These are phyloP conservation scores for Australoheros scitulus DNA, from an alignment of 2,113 vertebrate species.

Conservation along the genomic window DNA sequence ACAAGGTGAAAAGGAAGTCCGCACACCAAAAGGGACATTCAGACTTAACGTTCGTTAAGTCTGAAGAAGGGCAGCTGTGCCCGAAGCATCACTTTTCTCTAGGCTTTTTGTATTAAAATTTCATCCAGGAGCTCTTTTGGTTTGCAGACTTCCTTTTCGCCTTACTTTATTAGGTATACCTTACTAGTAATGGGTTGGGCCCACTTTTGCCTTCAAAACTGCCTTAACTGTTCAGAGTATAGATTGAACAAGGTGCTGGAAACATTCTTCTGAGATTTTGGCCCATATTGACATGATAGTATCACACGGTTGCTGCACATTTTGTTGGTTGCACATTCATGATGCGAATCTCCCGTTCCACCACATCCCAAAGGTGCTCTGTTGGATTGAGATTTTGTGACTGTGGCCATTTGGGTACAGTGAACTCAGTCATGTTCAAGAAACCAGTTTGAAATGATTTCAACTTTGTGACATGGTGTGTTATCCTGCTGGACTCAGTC, in stretches of 20 bases:
- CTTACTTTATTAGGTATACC: neutral
- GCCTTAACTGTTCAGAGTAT: neutral
- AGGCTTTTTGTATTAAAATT: too few species aligned
- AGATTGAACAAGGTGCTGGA: neutral
- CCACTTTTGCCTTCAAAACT: too few species aligned
- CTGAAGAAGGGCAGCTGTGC: too few species aligned
- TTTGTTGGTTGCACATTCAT: neutral
- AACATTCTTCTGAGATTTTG: neutral
- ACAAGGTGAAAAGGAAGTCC: too few species aligned
- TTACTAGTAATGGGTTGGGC: too few species aligned
- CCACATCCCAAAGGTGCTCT: neutral
- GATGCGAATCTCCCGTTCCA: neutral
- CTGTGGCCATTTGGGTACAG: neutral
- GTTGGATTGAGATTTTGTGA: neutral
- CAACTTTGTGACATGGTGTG: neutral
- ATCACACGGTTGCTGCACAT: accelerated
- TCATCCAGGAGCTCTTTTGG: too few species aligned
- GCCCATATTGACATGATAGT: neutral
- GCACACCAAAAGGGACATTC: too few species aligned
- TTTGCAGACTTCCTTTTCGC: too few species aligned
- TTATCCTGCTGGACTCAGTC: neutral
- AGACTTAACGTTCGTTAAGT: too few species aligned
- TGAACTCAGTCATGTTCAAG: neutral
- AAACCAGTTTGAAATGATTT: neutral
- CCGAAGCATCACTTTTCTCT: too few species aligned